Conservation (phyloP, 1,140 invertebrate genomes). For the Choristoneura fumiferana region DNA sequence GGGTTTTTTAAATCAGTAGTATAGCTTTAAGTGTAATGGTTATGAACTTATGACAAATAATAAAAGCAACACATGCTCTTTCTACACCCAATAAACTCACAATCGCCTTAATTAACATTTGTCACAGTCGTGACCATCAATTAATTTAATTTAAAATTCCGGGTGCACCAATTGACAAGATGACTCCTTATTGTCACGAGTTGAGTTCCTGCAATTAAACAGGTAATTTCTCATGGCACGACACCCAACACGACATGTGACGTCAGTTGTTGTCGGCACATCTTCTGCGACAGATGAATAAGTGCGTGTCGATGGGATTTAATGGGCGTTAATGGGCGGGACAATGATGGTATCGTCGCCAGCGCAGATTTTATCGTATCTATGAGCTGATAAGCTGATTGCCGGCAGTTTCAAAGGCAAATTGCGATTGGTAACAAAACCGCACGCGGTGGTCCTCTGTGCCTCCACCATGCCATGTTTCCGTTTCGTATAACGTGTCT, state of each 20-base stretch:
- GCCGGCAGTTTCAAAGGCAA: constrained; percentile 73
- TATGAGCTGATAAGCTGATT: constrained; percentile 66
- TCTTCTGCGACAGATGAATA: constrained; percentile 59
- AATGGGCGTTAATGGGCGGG: constrained; percentile 72
- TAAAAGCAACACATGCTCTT: background rate
- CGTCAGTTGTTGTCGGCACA: constrained; percentile 27
- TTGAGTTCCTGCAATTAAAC: constrained; percentile 47
- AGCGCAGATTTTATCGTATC: constrained; percentile 69
- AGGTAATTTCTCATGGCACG: constrained; percentile 51
- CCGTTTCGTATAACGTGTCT: too few species aligned
- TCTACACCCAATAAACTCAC: background rate
- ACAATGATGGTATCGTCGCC: constrained; percentile 70
- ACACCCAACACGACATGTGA: constrained; percentile 39
- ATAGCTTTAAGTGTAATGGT: background rate
- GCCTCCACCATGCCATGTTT: background rate
- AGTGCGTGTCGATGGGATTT: constrained; percentile 71
- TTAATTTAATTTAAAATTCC: constrained; percentile 19
- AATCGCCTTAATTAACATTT: constrained; percentile 11
- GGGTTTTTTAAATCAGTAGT: too few species aligned
- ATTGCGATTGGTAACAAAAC: constrained; percentile 57
- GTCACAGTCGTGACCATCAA: constrained; percentile 12
- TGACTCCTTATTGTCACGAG: constrained; percentile 8
- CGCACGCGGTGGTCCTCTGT: constrained; percentile 54
- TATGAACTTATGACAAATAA: too few species aligned
- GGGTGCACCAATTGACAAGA: constrained; percentile 18